Conservation (phyloP, 2,113 vertebrate species). For the Manacus vitellinus region DNA sequence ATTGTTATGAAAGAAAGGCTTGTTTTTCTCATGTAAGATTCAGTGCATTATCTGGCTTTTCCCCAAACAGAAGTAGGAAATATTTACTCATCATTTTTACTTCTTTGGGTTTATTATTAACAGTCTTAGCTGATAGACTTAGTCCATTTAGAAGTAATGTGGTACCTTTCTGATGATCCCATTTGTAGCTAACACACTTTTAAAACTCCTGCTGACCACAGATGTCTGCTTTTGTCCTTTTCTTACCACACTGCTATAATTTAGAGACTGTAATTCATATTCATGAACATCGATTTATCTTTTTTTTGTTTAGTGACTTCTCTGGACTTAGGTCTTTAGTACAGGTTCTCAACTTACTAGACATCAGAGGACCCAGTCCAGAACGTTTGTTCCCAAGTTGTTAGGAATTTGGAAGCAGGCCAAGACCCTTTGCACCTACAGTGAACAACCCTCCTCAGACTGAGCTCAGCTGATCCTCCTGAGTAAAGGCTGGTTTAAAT, state of each 20-base stretch:
- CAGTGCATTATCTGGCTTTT: not conserved
- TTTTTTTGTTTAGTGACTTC: not conserved
- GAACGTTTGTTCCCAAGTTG: not conserved
- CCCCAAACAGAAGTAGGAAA: not conserved
- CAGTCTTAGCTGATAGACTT: not conserved
- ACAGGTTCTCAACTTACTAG: not conserved
- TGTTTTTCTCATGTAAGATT: conserved; percentile 21
- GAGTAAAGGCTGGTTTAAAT: not conserved
- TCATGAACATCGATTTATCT: not conserved
- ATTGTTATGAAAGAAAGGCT: not conserved
- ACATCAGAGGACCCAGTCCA: not conserved
- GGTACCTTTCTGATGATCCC: not conserved
- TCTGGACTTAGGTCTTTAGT: not conserved
- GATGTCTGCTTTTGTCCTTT: not conserved
- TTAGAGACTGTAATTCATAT: not conserved
- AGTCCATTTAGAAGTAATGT: not conserved
- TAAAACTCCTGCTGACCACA: not conserved
- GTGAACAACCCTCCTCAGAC: not conserved
- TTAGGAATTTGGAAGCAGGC: not conserved
- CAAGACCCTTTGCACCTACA: not conserved
- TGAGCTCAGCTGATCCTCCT: not conserved
- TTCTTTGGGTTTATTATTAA: not conserved
- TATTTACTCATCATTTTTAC: not conserved
- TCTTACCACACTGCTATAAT: not conserved
- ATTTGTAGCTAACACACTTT: not conserved